These are phyloP conservation scores for Limnephilus lunatus DNA, from an alignment of 2,888 invertebrate species.

Conservation along the genomic window DNA sequence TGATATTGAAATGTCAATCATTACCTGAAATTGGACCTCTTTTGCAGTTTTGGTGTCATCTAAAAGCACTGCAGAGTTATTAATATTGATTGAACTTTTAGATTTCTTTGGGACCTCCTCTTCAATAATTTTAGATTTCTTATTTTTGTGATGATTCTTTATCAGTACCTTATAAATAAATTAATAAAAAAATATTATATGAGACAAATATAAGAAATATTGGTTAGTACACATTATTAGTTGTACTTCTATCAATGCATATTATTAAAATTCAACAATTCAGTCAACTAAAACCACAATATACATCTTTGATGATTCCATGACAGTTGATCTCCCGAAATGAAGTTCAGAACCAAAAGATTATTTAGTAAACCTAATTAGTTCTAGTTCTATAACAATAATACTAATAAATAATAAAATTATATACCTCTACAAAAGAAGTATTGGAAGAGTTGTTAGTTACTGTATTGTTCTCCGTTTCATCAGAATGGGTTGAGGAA, in stretches of 20 bases:
- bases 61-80: conserved; percentile 15
- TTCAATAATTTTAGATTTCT: conserved; percentile 49
- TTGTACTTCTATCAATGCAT: too few species aligned
- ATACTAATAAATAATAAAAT: background rate
- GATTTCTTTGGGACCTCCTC: conserved; percentile 6
- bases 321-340: too few species aligned
- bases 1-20: background rate
- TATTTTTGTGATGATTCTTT: conserved; percentile 57
- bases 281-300: too few species aligned
- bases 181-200: background rate
- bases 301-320: too few species aligned
- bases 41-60: conserved; percentile 10
- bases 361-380: background rate
- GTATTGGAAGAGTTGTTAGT: conserved; percentile 52
- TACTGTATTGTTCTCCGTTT: conserved; percentile 9
- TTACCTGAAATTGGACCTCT: conserved; percentile 43
- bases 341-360: background rate
- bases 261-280: background rate
- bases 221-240: too few species aligned
- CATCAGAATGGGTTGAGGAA: conserved; percentile 40
- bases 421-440: conserved; percentile 56
- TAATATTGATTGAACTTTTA: conserved; percentile 9
- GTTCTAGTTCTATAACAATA: background rate
- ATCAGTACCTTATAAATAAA: conserved; percentile 51
- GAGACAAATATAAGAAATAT: too few species aligned